Conservation (phyloP, 1,140 invertebrate genomes). For the Atta cephalotes region DNA sequence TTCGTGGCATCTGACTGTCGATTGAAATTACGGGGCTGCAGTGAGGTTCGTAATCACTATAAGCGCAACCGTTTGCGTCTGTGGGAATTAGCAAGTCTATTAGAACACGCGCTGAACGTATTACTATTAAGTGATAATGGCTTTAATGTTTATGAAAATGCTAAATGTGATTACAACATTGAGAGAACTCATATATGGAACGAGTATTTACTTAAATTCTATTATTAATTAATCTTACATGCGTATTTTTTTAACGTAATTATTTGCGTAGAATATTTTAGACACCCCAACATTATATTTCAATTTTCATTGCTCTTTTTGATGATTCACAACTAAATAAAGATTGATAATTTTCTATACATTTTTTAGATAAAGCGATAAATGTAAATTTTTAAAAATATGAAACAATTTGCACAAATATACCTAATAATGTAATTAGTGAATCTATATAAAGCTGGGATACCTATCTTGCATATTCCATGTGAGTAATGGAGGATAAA, state of each 20-base stretch:
- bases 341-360: no score
- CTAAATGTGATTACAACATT: neutral
- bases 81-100: conserved; percentile 61
- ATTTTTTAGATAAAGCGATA: no score
- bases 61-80: conserved; percentile 53
- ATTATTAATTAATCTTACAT: neutral
- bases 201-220: neutral
- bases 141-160: conserved; percentile 27
- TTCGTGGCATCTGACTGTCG: conserved; percentile 54
- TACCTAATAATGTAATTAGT: no score
- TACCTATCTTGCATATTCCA: no score
- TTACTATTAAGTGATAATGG: conserved; percentile 6
- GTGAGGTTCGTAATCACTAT: conserved; percentile 58
- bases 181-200: neutral
- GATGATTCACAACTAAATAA: no score
- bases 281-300: no score
- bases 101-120: conserved; percentile 42
- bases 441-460: no score
- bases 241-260: no score
- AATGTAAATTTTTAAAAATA: no score
- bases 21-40: conserved; percentile 46
- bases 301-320: no score
- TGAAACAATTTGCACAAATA: no score
- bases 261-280: no score
- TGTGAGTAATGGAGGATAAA: neutral